Conservation (phyloP, 2,888 invertebrate genomes). For the Drosophila rubida region DNA sequence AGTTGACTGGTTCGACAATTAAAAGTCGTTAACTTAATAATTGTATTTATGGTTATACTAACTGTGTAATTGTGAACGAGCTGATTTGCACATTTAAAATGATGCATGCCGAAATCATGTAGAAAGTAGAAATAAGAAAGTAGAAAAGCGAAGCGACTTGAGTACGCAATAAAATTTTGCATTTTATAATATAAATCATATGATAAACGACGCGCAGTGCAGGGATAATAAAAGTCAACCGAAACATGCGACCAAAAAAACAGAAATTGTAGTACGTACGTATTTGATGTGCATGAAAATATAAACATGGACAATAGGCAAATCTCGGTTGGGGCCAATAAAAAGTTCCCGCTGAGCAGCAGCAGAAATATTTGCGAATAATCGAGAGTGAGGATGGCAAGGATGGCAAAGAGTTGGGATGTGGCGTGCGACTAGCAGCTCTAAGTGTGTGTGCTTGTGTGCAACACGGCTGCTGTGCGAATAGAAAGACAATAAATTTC, state of each 20-base stretch:
- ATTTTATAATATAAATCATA: background rate
- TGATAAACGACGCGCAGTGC: background rate
- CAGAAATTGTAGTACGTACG: background rate
- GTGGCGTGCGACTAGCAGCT: background rate
- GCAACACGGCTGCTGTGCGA: slow-evolving; percentile 49
- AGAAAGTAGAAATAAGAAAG: background rate
- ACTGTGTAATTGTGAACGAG: no score
- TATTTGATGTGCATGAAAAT: background rate
- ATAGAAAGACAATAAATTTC: slow-evolving; percentile 78
- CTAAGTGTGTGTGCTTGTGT: no score
- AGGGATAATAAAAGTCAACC: background rate
- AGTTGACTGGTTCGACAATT: no score
- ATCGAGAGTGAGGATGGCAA: background rate
- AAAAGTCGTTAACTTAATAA: no score
- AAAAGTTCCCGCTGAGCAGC: slow-evolving; percentile 1
- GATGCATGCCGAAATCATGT: background rate
- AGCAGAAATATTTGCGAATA: background rate
- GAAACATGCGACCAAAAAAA: background rate
- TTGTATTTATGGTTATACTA: no score
- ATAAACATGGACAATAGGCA: slow-evolving; percentile 13
- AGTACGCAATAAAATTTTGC: background rate
- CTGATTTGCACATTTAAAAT: background rate
- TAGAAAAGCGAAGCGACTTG: background rate
- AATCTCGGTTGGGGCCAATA: background rate
- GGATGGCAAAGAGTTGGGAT: background rate